Percentiles rank a stretch among this genome's conserved stretches.
Evolutionary conservation across 2,113 vertebrate genomes (phyloP).

Genomic region (Penelope pileata): DNA sequence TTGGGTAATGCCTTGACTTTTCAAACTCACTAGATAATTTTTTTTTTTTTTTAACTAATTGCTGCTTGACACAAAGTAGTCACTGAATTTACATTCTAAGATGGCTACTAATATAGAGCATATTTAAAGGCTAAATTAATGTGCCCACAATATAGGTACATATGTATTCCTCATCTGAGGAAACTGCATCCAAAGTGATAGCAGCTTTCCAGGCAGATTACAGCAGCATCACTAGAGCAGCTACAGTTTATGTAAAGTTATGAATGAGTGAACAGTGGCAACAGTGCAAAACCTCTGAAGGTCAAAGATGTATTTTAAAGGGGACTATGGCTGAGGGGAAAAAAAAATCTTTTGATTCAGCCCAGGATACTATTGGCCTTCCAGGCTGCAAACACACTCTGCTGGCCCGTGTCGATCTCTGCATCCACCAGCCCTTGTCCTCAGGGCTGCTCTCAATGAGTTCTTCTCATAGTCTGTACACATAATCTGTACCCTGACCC

Average conservation of each 20-base stretch:
- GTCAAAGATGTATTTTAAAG: background rate
- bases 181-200: background rate
- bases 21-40: background rate
- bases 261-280: background rate
- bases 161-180: background rate
- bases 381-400: too few species aligned
- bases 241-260: background rate
- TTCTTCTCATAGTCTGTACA: too few species aligned
- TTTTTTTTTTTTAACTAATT: background rate
- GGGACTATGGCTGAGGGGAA: background rate
- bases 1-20: background rate
- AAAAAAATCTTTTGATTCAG: too few species aligned
- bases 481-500: too few species aligned
- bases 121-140: background rate
- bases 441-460: too few species aligned
- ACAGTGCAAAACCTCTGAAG: background rate
- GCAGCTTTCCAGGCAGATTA: background rate
- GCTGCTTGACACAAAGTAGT: background rate
- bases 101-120: background rate
- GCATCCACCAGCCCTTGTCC: too few species aligned
- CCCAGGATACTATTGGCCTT: too few species aligned
- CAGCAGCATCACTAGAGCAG: background rate
- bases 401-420: too few species aligned
- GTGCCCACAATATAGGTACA: accelerated
- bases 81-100: background rate